A percentile compares a stretch with the other conserved stretches of the same genome.
Evolutionary conservation across 1,140 invertebrate genomes (phyloP).

Genomic region (Ceratina calcarata): DNA sequence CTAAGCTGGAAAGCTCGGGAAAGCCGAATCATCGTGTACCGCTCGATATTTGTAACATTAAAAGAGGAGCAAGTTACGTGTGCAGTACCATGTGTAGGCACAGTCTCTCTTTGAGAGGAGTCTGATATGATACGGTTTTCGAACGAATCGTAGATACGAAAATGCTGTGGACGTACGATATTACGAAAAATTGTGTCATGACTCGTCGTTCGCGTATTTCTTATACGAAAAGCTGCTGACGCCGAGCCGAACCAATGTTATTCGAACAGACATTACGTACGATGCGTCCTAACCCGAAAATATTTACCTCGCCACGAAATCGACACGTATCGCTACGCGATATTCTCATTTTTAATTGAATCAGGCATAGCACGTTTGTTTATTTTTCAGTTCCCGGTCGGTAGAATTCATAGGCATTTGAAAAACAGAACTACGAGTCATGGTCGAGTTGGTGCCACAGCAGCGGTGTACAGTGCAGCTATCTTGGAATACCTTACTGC

Average conservation of each 20-base stretch:
- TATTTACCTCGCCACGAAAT: slow-evolving; percentile 48
- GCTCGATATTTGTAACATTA: slow-evolving; percentile 61
- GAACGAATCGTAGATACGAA: neutral
- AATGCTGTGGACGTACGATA: slow-evolving; percentile 35
- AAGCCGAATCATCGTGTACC: slow-evolving; percentile 58
- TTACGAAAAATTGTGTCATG: slow-evolving; percentile 68
- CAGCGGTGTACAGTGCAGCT: slow-evolving; percentile 99
- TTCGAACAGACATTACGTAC: slow-evolving; percentile 61
- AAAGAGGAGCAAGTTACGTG: slow-evolving; percentile 38
- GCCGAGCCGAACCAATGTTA: slow-evolving; percentile 68
- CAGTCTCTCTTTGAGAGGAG: neutral
- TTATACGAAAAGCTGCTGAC: slow-evolving; percentile 71
- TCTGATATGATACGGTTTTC: neutral
- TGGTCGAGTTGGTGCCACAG: slow-evolving; percentile 98
- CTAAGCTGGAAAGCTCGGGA: slow-evolving; percentile 53
- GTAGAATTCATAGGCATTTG: slow-evolving; percentile 98
- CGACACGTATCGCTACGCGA: neutral
- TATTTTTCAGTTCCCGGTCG: slow-evolving; percentile 94
- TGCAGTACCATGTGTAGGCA: slow-evolving; percentile 6
- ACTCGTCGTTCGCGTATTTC: slow-evolving; percentile 70
- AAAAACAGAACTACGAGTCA: slow-evolving; percentile 99
- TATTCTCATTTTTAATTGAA: neutral
- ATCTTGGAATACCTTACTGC: slow-evolving; percentile 99
- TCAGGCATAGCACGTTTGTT: slow-evolving; percentile 10
- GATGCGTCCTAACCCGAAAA: slow-evolving; percentile 51